Percentiles rank a stretch among this genome's conserved stretches.
Conservation (phyloP, 2,113 vertebrate genomes). For the Psilopsiagon aymara region DNA sequence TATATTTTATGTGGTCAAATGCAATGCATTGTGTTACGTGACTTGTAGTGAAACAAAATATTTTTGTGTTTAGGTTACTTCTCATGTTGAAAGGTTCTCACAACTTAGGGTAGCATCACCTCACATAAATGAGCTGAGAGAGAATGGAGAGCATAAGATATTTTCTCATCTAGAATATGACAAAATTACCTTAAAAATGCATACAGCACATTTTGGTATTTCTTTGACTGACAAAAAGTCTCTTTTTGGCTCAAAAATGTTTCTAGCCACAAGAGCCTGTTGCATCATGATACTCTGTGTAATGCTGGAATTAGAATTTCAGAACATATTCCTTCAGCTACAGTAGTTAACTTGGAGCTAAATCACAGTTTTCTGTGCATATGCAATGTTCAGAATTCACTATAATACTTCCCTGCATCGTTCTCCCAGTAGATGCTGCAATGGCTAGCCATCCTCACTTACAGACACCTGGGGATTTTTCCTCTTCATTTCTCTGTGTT, state of each 20-base stretch:
- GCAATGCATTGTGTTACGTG: background rate
- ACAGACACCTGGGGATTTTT: accelerated
- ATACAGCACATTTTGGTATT: background rate
- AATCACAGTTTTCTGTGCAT: background rate
- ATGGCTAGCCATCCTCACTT: background rate
- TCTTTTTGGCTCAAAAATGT: background rate
- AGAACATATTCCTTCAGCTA: background rate
- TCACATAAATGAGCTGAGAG: background rate
- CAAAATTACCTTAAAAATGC: background rate
- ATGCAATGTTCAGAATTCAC: background rate
- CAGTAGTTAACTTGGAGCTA: background rate
- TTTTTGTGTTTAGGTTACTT: background rate
- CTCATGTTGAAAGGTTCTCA: background rate
- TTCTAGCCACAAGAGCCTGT: background rate
- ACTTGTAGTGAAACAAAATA: background rate
- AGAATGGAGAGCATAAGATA: background rate
- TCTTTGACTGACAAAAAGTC: background rate
- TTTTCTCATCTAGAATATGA: background rate
- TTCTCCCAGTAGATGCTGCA: background rate
- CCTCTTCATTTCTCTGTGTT: background rate
- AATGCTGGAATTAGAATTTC: background rate
- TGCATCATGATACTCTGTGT: background rate
- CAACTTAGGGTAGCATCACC: background rate
- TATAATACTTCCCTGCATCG: background rate
- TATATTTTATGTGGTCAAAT: background rate